Evolutionary conservation across 2,888 invertebrate species (phyloP), one percentile per base, ranked within the genome.

Genomic region (Lingula anatina): DNA sequence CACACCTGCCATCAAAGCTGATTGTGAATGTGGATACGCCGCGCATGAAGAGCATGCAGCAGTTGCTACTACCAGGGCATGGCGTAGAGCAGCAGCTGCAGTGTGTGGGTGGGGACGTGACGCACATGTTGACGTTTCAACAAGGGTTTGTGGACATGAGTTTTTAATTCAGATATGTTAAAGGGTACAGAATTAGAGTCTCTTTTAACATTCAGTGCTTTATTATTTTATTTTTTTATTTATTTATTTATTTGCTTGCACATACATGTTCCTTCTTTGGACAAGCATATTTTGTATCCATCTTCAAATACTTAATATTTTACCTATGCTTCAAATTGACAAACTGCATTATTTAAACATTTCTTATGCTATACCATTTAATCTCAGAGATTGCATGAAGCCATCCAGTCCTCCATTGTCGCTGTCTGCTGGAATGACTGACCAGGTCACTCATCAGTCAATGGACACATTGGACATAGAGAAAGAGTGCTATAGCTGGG

Each of bases 1-100:
- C 92, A 0, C 85, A 89, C 73, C 81, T 95, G 35, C 88, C 90
- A 0, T 81, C 84, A 5, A 83, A 81, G n/a, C 80, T 83, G 0
- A 81, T 80, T 53, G 81, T 85, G 23, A 81, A 83, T 57, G 80
- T 86, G 51, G 82, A 83, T 65, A 84, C 85, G 0, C 82, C 83
- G 3, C 82, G 82, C 5, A 73, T 84, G 39, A 80, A 81, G 44
- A 79, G 81, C 2, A 78, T 81, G 31, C 70, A 81, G 2, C 81
- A 81, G 54, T 72, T 81, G 1, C 79, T 81, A 41, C 76, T 84
- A 2, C 76, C 78, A 39, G 86, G 86, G 0, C 78, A 81, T 50
- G 88, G 87, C 1, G 78, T 82, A 49, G 77, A 81, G 20, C 81
- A 83, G 49, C 84, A 86, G 55, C 71, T 89, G 0, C 82, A 83